Evolutionary conservation across 2,888 invertebrate species (phyloP).

Genomic region (Cordylochernes scorpioides): DNA sequence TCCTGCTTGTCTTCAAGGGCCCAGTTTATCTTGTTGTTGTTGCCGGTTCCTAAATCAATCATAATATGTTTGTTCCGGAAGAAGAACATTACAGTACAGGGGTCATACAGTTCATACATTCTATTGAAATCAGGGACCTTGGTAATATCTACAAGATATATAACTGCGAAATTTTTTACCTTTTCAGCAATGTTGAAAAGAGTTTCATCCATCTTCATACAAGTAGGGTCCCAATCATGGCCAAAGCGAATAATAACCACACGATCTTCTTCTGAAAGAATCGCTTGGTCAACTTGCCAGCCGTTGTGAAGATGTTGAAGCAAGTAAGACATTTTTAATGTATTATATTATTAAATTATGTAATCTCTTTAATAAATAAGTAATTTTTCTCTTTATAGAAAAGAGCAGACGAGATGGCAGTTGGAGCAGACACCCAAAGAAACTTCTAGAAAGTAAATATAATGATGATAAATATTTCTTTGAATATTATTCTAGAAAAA

Average conservation of each 20-base stretch:
- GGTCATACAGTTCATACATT: slow-evolving; percentile 97
- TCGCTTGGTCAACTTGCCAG: slow-evolving; percentile 99
- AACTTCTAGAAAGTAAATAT: too few species aligned
- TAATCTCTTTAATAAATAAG: too few species aligned
- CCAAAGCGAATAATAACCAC: slow-evolving; percentile 95
- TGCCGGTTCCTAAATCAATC: slow-evolving; percentile 97
- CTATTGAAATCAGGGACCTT: slow-evolving; percentile 98
- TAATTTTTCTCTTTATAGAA: too few species aligned
- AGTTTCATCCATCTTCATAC: slow-evolving; percentile 99
- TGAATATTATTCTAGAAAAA: too few species aligned
- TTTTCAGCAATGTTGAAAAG: slow-evolving; percentile 84
- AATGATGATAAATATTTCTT: too few species aligned
- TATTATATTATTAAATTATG: too few species aligned
- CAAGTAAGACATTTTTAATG: slow-evolving; percentile 98
- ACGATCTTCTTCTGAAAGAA: slow-evolving; percentile 88
- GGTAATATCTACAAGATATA: slow-evolving; percentile 88
- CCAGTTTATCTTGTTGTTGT: slow-evolving; percentile 99
- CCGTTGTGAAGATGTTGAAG: slow-evolving; percentile 96
- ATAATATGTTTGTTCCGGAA: slow-evolving; percentile 98
- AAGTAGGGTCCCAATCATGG: slow-evolving; percentile 98
- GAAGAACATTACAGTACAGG: slow-evolving; percentile 98
- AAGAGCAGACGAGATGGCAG: too few species aligned
- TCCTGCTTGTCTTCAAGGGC: slow-evolving; percentile 93
- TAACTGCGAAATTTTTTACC: slow-evolving; percentile 81
- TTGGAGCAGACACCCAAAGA: too few species aligned